Percentiles rank a stretch among this genome's conserved stretches.
Conservation (phyloP, 2,113 vertebrate genomes). For the Callipepla squamata region DNA sequence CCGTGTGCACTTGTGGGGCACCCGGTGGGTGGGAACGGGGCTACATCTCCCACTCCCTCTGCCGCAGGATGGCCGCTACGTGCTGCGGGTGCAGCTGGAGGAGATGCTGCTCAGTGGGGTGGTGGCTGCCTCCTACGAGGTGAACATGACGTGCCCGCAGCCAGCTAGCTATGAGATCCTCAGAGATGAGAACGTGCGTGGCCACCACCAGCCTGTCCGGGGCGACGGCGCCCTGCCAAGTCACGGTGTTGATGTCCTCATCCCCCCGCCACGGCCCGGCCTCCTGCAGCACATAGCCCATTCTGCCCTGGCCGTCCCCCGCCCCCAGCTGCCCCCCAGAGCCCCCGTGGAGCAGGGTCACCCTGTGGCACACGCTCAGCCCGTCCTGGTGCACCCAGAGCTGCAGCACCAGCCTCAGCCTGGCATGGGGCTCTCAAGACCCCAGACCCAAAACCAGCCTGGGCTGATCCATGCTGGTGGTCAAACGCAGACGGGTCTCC, state of each 20-base stretch:
- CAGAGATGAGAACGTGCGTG: rapidly evolving
- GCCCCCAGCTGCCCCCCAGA: background rate
- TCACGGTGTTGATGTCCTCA: rapidly evolving
- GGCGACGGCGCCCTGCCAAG: background rate
- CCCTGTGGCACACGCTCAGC: background rate
- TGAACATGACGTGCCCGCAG: constrained; percentile 68
- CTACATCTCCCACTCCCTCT: rapidly evolving
- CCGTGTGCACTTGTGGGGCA: rapidly evolving
- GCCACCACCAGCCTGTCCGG: rapidly evolving
- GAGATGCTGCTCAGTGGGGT: background rate
- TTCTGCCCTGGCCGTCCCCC: rapidly evolving
- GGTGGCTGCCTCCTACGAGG: background rate
- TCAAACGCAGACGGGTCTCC: rapidly evolving
- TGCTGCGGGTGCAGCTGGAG: constrained; percentile 63
- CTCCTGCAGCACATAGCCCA: background rate
- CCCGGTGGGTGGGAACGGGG: background rate
- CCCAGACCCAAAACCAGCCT: background rate
- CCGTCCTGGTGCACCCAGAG: background rate
- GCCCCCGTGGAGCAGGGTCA: background rate
- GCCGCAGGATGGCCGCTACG: background rate
- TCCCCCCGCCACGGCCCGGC: background rate
- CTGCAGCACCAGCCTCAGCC: background rate
- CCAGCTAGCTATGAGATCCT: rapidly evolving
- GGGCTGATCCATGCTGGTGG: background rate
- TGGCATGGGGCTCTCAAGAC: rapidly evolving